phyloP scores from a whole-genome alignment of 2,113 vertebrate genomes.

The Dipodomys spectabilis region DNA sequence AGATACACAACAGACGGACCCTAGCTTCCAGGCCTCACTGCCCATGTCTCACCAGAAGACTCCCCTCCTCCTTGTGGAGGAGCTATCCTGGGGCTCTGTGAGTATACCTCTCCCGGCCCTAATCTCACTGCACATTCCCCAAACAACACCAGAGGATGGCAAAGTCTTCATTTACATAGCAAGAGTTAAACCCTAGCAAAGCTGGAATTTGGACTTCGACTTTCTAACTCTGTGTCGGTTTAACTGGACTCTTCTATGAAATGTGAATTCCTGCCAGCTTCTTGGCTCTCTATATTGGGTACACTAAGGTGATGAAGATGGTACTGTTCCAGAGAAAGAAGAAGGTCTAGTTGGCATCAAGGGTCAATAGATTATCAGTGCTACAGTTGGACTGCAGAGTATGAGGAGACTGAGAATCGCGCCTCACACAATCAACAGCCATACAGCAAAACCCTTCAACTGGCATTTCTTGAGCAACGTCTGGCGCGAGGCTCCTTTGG shows the following conservation, averaged over 20 bases:
- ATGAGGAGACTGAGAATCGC: not conserved
- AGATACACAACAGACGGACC: not conserved
- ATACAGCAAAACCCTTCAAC: not conserved
- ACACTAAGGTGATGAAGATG: not conserved
- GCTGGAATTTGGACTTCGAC: not conserved
- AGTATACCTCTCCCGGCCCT: no score
- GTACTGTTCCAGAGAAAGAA: not conserved
- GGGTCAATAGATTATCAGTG: not conserved
- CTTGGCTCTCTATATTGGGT: not conserved
- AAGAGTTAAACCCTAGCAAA: not conserved
- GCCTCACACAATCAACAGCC: not conserved
- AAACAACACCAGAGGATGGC: fast-evolving
- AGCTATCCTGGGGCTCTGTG: no score
- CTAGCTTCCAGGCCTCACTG: not conserved
- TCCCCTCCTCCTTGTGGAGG: no score
- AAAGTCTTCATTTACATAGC: not conserved
- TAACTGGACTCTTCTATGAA: not conserved
- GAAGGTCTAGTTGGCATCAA: not conserved
- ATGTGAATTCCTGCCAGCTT: slow-evolving; percentile 21
- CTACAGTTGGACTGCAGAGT: not conserved
- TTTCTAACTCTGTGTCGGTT: not conserved
- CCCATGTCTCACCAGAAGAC: not conserved
- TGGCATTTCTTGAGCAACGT: not conserved
- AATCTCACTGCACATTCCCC: not conserved
- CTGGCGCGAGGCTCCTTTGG: no score